phyloP scores from a whole-genome alignment of 1,140 invertebrate species.

The Cotesia chilonis region DNA sequence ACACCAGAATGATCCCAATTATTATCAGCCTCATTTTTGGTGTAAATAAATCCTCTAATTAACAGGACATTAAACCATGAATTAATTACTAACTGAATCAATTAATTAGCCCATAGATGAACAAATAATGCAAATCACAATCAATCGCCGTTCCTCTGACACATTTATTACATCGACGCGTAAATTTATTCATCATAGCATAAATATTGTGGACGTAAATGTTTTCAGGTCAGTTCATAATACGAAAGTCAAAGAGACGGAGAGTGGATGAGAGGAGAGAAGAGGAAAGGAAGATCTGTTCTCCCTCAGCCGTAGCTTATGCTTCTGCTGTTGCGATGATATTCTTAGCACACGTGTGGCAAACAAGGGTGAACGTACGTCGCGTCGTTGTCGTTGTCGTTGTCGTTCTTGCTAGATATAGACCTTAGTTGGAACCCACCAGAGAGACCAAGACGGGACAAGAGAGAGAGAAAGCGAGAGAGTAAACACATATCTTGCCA shows the following conservation, averaged over 20 bases:
- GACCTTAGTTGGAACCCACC: neutral
- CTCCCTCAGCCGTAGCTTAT: neutral
- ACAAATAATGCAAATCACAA: too few species aligned
- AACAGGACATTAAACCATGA: too few species aligned
- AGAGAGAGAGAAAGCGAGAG: neutral
- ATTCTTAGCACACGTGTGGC: constrained; percentile 29
- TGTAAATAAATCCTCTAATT: constrained; percentile 25
- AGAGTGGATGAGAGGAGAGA: neutral
- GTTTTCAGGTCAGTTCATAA: constrained; percentile 31
- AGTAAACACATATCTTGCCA: neutral
- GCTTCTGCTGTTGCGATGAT: constrained; percentile 1
- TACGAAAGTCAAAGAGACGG: constrained; percentile 23
- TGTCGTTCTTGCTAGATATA: constrained; percentile 21
- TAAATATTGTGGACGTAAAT: constrained; percentile 8
- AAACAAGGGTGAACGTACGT: constrained; percentile 56
- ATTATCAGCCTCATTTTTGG: constrained; percentile 56
- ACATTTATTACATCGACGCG: neutral
- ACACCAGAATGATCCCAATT: constrained; percentile 51
- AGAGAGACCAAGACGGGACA: too few species aligned
- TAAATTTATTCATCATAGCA: neutral
- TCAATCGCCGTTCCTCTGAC: too few species aligned
- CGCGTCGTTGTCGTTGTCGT: constrained; percentile 24
- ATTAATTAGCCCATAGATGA: too few species aligned
- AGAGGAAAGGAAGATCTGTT: neutral
- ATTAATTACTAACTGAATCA: too few species aligned